A percentile compares a stretch with the other conserved stretches of the same genome.
phyloP scores from a whole-genome alignment of 2,888 invertebrate genomes.

The Hesperia comma region DNA sequence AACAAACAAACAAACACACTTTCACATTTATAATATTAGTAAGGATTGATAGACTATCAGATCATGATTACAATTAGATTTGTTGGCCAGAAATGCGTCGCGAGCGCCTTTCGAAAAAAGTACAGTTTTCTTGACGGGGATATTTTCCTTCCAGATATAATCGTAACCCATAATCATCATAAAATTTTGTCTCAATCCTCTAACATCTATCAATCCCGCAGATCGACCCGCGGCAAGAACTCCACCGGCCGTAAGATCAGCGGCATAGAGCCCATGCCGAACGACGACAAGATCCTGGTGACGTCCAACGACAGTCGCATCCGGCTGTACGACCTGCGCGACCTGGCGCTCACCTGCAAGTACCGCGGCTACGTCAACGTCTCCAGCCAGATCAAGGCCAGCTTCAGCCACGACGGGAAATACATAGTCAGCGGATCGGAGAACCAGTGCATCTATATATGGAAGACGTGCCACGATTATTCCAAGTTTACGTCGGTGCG shows the following conservation, averaged over 20 bases:
- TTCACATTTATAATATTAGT: no score
- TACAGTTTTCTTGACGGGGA: no score
- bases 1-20: no score
- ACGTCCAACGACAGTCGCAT: slow-evolving; percentile 99
- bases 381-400: slow-evolving; percentile 98
- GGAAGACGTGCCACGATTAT: slow-evolving; percentile 98
- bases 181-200: no score
- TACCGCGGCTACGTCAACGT: slow-evolving; percentile 96
- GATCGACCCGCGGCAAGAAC: slow-evolving; percentile 97
- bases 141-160: no score
- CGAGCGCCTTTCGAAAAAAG: no score
- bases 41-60: no score
- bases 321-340: slow-evolving; percentile 96
- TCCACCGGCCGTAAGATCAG: slow-evolving; percentile 97
- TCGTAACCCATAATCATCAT: no score
- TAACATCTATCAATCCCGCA: no score
- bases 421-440: slow-evolving; percentile 99
- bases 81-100: no score
- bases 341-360: slow-evolving; percentile 97
- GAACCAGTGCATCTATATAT: slow-evolving; percentile 98
- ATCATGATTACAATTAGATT: no score
- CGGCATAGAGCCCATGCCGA: slow-evolving; percentile 98
- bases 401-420: slow-evolving; percentile 98
- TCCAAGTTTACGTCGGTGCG: slow-evolving; percentile 94
- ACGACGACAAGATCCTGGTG: slow-evolving; percentile 97